Percentiles rank a stretch among this genome's conserved stretches.
Evolutionary conservation across 2,797 vertebrate species (phyloP).

Genomic region (Petrocephalus sullivani): DNA sequence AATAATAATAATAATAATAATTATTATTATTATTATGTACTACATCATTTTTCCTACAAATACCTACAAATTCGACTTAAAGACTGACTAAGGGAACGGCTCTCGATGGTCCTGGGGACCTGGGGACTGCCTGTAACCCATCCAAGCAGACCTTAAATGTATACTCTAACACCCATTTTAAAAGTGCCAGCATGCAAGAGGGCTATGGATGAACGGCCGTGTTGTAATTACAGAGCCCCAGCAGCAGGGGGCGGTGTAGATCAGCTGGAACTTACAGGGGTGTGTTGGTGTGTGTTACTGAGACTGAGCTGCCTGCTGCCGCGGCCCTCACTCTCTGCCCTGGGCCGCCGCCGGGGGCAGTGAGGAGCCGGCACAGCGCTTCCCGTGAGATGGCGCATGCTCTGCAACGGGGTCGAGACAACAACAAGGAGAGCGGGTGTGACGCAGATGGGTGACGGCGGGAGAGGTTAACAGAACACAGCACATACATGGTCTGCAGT

Average conservation of each 20-base stretch:
- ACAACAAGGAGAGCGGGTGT: conserved; percentile 64
- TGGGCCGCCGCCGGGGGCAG: conserved; percentile 63
- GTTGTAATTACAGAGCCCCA: neutral
- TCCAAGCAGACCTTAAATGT: neutral
- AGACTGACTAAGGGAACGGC: neutral
- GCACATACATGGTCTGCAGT: neutral
- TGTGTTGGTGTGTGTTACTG: conserved; percentile 71
- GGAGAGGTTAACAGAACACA: conserved; percentile 13
- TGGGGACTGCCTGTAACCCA: neutral
- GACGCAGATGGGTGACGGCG: conserved; percentile 44
- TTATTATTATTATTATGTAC: neutral
- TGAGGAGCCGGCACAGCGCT: conserved; percentile 64
- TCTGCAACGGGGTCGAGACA: conserved; percentile 83
- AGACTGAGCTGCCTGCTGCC: conserved; percentile 56
- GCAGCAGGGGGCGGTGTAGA: neutral
- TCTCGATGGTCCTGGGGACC: neutral
- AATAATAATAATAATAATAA: neutral
- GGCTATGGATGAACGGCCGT: neutral
- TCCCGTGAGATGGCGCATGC: conserved; percentile 80
- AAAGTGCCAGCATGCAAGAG: neutral
- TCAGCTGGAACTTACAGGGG: conserved; percentile 35
- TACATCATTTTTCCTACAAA: neutral
- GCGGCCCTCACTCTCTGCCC: conserved; percentile 72
- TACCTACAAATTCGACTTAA: neutral
- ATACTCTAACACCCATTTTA: neutral